Evolutionary conservation across 2,888 invertebrate genomes (phyloP), one percentile per base, ranked within the genome.

Genomic region (Pogonocherus hispidulus): DNA sequence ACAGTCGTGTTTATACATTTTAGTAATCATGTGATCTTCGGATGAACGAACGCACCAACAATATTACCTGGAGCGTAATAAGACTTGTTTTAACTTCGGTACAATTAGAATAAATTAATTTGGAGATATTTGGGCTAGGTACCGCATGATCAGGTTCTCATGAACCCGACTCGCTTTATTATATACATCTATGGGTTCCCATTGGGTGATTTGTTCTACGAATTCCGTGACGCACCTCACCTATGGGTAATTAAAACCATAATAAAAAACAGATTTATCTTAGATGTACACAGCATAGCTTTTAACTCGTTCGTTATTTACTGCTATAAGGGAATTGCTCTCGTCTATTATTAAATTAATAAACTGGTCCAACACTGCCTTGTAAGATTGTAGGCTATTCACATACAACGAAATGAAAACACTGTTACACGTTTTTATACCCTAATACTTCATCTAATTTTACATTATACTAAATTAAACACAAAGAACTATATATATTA

Each of bases 51-150:
- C 63, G 67, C 63, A 69, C 60, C 63, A 66, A 68, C 55, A 63
- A 66, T 67, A 64, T 67, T 69, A 64, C 71, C 66, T 57, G 27
- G 47, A 59, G 59, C 62, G 46, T 62, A 62, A 49, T 63, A 63
- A 69, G 66, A 69, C 71, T 71, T 65, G 71, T 69, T 72, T 69
- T 51, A 69, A 69, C 41, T 66, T 71, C 57, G 63, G 64, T 62
- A 69, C 72, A 72, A 72, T 72, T 69, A 72, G 69, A 69, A 69
- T 72, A 69, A 72, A 72, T 72, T 72, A 72, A 65, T 72, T 65
- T 65, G 37, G 54, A 68, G 63, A 67, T 65, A 72, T 72, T 67
- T 69, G 65, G 72, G 69, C 65, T 69, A 67, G 69, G 72, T 69
- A 69, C 59, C 69, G 52, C 72, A 70, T 70, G 70, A 67, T 64